Evolutionary conservation across 2,797 vertebrate genomes (phyloP).

Genomic region (Danio kyathit): DNA sequence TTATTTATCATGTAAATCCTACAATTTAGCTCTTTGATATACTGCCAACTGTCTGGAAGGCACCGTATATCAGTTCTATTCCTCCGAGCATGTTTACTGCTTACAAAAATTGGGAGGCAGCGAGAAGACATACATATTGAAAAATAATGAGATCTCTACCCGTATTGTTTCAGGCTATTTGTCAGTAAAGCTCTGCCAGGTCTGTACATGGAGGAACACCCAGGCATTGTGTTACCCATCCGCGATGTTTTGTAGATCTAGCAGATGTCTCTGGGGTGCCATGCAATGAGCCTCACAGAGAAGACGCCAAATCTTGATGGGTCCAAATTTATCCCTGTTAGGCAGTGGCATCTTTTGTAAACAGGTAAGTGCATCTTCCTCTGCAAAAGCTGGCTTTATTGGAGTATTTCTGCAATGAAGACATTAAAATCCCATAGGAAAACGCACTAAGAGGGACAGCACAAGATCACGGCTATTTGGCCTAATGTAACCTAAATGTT

Average conservation of each 20-base stretch:
- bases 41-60: conserved; percentile 40
- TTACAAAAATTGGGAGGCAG: conserved; percentile 5
- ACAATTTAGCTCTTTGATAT: conserved; percentile 34
- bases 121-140: conserved; percentile 33
- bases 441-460: neutral
- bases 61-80: conserved; percentile 21
- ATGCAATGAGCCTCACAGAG: neutral
- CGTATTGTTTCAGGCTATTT: conserved; percentile 35
- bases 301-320: neutral
- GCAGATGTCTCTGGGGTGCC: conserved; percentile 5
- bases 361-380: conserved; percentile 2
- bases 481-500: conserved; percentile 32
- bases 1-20: conserved; percentile 51
- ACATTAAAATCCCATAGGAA: neutral
- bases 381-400: neutral
- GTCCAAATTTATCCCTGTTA: conserved; percentile 21
- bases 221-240: conserved; percentile 19
- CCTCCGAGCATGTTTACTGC: conserved; percentile 7
- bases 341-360: neutral
- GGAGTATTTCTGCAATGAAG: neutral
- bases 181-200: conserved; percentile 25
- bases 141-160: conserved; percentile 47
- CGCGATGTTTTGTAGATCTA: conserved; percentile 2
- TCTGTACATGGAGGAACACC: conserved; percentile 3
- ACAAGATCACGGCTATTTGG: conserved; percentile 1